A percentile compares a stretch with the other conserved stretches of the same genome.
Evolutionary conservation across 1,140 invertebrate species (phyloP).

Genomic region (Paraescarpia echinospica): DNA sequence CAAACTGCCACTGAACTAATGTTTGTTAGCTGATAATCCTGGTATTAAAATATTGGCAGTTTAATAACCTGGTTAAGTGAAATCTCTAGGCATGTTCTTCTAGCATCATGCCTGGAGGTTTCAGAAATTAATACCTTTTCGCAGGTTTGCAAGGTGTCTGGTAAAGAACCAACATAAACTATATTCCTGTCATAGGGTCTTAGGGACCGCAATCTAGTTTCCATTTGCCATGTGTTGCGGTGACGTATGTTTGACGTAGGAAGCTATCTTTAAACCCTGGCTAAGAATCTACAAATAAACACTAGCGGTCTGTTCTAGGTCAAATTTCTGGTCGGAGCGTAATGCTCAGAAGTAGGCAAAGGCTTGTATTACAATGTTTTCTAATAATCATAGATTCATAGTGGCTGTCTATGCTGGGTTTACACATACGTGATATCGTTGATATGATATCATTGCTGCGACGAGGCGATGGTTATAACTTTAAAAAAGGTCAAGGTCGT

Average conservation of each 20-base stretch:
- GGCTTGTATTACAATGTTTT: too few relatives aligned
- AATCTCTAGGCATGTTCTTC: not conserved
- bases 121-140: not conserved
- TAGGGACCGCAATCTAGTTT: not conserved
- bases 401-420: too few relatives aligned
- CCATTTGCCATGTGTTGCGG: not conserved
- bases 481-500: too few relatives aligned
- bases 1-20: not conserved
- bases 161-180: not conserved
- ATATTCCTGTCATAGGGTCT: not conserved
- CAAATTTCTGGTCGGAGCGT: not conserved
- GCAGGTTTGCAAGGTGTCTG: not conserved
- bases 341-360: not conserved
- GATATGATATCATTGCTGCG: too few relatives aligned
- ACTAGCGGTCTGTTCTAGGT: not conserved
- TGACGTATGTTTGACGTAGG: not conserved
- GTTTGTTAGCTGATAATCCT: not conserved
- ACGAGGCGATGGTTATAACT: too few relatives aligned
- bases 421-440: too few relatives aligned
- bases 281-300: not conserved
- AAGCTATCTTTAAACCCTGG: not conserved
- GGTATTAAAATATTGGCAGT: not conserved
- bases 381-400: too few relatives aligned
- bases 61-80: not conserved
- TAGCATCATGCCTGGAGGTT: not conserved